phyloP scores from a whole-genome alignment of 2,888 invertebrate genomes.

The Himalopsyche tibetana region DNA sequence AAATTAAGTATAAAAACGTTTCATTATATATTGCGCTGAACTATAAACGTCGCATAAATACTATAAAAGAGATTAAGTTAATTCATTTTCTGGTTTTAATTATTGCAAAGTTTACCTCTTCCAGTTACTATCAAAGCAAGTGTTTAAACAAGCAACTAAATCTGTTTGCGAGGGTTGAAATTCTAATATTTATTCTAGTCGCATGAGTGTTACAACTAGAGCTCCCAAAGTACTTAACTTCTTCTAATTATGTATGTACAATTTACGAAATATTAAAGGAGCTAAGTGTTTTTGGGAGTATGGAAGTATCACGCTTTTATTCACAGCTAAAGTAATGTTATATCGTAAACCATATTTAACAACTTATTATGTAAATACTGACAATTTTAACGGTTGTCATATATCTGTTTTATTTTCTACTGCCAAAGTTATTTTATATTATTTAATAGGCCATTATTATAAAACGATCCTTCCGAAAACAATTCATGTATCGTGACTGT shows the following conservation, averaged over 20 bases:
- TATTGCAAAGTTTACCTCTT: constrained; percentile 17
- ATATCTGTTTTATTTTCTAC: background rate
- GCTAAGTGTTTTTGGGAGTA: constrained; percentile 17
- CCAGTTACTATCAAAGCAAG: constrained; percentile 11
- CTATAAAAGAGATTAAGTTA: too few species aligned
- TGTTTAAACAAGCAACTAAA: constrained; percentile 22
- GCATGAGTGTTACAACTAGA: background rate
- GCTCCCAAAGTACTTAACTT: constrained; percentile 17
- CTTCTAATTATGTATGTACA: constrained; percentile 12
- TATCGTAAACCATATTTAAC: background rate
- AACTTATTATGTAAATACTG: constrained; percentile 7
- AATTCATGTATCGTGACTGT: too few species aligned
- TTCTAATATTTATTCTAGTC: background rate
- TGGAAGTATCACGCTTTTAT: background rate
- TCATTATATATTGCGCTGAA: too few species aligned
- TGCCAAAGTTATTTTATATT: too few species aligned
- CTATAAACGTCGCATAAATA: too few species aligned
- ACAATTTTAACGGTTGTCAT: background rate
- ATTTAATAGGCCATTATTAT: too few species aligned
- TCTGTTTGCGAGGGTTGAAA: constrained; percentile 1
- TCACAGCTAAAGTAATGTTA: background rate
- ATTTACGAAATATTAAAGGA: constrained; percentile 5
- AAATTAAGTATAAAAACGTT: too few species aligned
- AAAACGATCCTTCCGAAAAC: too few species aligned
- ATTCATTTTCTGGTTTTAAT: background rate